Conservation (phyloP, 2,797 vertebrate genomes). For the Okamejei kenojei region DNA sequence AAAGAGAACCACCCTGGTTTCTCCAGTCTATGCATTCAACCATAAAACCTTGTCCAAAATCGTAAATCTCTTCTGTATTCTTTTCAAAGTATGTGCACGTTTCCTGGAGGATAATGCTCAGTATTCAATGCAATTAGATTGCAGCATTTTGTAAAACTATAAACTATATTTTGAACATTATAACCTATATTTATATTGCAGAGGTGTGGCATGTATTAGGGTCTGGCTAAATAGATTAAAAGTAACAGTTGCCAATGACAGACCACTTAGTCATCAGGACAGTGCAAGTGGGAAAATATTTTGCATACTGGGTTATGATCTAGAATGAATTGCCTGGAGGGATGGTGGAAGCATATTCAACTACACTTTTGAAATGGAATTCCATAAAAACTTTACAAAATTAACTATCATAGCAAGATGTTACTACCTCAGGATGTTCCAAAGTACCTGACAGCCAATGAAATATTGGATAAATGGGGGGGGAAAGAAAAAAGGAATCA, state of each 20-base stretch:
- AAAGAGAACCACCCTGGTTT: neutral
- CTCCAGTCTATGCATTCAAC: neutral
- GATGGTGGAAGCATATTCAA: neutral
- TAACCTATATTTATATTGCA: neutral
- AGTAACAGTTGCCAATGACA: neutral
- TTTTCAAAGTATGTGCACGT: neutral
- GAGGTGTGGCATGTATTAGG: neutral
- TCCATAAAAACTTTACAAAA: neutral
- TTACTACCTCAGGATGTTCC: too few species aligned
- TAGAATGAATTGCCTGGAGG: neutral
- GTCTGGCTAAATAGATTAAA: neutral
- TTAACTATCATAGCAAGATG: too few species aligned
- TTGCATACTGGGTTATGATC: neutral
- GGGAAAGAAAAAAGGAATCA: neutral
- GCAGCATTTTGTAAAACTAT: neutral
- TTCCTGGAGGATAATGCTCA: neutral
- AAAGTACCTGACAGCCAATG: too few species aligned
- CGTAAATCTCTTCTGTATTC: neutral
- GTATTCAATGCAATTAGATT: neutral
- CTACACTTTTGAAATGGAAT: neutral
- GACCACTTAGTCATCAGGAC: neutral
- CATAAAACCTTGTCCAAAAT: neutral
- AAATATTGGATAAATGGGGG: neutral
- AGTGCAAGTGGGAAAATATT: neutral
- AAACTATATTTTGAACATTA: neutral